These are phyloP conservation scores for Neocrepidodera transversa DNA, from an alignment of 2,888 invertebrate species.

Conservation along the genomic window DNA sequence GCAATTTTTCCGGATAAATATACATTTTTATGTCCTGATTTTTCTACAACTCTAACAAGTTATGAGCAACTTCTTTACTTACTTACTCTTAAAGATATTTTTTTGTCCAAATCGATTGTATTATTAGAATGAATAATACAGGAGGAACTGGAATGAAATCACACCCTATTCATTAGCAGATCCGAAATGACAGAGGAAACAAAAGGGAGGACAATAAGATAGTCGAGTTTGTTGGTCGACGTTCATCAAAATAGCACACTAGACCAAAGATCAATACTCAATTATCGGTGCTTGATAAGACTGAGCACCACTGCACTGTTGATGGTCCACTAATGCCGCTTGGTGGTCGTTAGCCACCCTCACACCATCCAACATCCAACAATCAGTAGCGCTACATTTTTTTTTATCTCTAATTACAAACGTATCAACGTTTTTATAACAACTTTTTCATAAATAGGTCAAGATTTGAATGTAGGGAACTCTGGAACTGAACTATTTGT, in stretches of 20 bases:
- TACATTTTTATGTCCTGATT: too few species aligned
- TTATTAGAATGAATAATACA: constrained; percentile 32
- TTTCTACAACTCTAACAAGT: too few species aligned
- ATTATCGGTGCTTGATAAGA: constrained; percentile 60
- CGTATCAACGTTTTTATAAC: too few species aligned
- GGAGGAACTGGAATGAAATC: constrained; percentile 27
- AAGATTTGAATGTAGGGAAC: too few species aligned
- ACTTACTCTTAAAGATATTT: too few species aligned
- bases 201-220: constrained; percentile 45
- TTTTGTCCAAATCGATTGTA: too few species aligned
- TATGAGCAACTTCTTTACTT: too few species aligned
- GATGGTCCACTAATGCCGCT: constrained; percentile 59
- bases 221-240: constrained; percentile 38
- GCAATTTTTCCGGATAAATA: too few species aligned
- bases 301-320: constrained; percentile 55
- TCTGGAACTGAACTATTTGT: too few species aligned
- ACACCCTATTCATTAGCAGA: constrained; percentile 37
- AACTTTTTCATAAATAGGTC: too few species aligned
- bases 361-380: constrained; percentile 38
- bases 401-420: not conserved
- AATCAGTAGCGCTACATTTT: constrained; percentile 22
- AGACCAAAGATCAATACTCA: constrained; percentile 61
- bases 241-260: constrained; percentile 48
- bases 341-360: constrained; percentile 57
- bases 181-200: constrained; percentile 41